phyloP scores from a whole-genome alignment of 2,888 invertebrate genomes.

The Cosmorhoe ocellata region DNA sequence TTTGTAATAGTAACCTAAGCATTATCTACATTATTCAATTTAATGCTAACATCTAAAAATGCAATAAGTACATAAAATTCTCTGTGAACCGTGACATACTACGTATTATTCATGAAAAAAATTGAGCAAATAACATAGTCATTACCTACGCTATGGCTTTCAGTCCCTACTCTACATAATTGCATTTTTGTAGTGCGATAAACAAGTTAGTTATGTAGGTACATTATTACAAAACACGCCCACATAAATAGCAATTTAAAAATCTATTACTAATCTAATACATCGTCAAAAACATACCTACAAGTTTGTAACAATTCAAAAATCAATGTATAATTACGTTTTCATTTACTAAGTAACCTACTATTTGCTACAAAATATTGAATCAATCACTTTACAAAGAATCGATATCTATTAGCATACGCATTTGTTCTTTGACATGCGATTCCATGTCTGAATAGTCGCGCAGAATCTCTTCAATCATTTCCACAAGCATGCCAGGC shows the following conservation, averaged over 20 bases:
- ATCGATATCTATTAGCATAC: slow-evolving; percentile 76
- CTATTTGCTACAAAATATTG: not conserved
- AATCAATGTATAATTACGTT: no score
- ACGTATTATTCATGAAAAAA: slow-evolving; percentile 2
- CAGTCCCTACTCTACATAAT: not conserved
- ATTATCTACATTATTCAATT: no score
- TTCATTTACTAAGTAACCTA: no score
- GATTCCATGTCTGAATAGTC: slow-evolving; percentile 92
- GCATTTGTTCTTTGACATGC: slow-evolving; percentile 88
- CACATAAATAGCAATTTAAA: not conserved
- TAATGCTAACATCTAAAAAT: no score
- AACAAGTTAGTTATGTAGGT: no score
- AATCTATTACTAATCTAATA: slow-evolving; percentile 2
- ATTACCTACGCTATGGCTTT: not conserved
- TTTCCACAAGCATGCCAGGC: slow-evolving; percentile 89
- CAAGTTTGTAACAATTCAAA: not conserved
- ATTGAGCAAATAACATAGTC: slow-evolving; percentile 18
- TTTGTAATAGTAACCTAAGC: no score
- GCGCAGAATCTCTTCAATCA: slow-evolving; percentile 88
- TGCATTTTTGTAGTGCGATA: no score
- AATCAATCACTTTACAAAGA: slow-evolving; percentile 42
- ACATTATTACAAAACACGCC: no score
- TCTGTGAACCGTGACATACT: not conserved
- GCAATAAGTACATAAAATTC: no score
- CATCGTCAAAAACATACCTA: not conserved